Evolutionary conservation across 2,113 vertebrate genomes (phyloP).

Genomic region (Mirounga angustirostris): DNA sequence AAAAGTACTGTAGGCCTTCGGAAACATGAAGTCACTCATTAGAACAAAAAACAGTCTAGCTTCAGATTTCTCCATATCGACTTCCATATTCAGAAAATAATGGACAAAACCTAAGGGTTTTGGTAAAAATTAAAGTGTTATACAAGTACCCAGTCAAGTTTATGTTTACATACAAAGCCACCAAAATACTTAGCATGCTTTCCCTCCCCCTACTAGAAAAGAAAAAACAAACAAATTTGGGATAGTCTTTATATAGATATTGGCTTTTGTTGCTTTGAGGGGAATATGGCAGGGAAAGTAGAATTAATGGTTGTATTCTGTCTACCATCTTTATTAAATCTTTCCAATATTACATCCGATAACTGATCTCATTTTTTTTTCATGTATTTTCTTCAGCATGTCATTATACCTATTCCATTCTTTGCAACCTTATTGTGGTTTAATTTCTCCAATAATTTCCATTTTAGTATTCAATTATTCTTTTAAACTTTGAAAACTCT

Average conservation of each 20-base stretch:
- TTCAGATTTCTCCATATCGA: not conserved
- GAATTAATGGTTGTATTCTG: not conserved
- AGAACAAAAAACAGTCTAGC: not conserved
- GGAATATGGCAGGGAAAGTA: not conserved
- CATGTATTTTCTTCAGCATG: not conserved
- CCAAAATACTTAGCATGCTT: not conserved
- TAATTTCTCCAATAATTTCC: slow-evolving; percentile 7
- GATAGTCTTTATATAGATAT: not conserved
- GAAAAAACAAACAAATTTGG: not conserved
- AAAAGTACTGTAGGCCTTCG: not conserved
- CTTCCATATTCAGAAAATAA: not conserved
- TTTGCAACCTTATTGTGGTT: not conserved
- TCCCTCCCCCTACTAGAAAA: not conserved
- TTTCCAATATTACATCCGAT: not conserved
- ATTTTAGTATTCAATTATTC: not conserved
- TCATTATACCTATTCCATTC: not conserved
- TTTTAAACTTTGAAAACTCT: not conserved
- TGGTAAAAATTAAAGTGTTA: not conserved
- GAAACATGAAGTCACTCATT: not conserved
- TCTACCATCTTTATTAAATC: not conserved
- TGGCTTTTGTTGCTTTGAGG: not conserved
- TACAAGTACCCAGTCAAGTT: not conserved
- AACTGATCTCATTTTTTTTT: not conserved
- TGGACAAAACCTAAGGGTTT: not conserved
- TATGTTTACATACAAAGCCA: not conserved